Evolutionary conservation across 2,797 vertebrate species (phyloP).

Genomic region (Pseudocheirus occidentalis): DNA sequence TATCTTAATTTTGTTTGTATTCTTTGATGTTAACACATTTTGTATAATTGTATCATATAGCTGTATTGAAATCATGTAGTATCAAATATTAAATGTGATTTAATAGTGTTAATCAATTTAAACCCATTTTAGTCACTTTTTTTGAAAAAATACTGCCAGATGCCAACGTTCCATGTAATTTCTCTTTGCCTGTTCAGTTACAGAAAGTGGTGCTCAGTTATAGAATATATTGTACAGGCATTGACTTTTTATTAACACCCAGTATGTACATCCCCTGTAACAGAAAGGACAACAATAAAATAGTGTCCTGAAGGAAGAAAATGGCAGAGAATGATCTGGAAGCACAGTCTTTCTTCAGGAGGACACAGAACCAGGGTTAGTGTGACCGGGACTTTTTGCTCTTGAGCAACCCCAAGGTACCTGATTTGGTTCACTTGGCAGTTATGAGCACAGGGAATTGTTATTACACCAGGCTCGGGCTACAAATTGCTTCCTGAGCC

Average conservation of each 20-base stretch:
- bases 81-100: slow-evolving; percentile 97
- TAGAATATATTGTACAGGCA: slow-evolving; percentile 97
- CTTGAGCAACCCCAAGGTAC: not conserved
- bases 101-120: slow-evolving; percentile 97
- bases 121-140: slow-evolving; percentile 94
- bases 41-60: slow-evolving; percentile 99
- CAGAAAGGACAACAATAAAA: slow-evolving; percentile 96
- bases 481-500: not conserved
- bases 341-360: slow-evolving; percentile 81
- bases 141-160: slow-evolving; percentile 90
- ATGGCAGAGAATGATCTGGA: slow-evolving; percentile 87
- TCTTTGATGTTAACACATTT: slow-evolving; percentile 97
- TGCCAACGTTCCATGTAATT: slow-evolving; percentile 89
- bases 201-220: slow-evolving; percentile 92
- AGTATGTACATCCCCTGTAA: slow-evolving; percentile 92
- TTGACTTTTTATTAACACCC: slow-evolving; percentile 88
- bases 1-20: slow-evolving; percentile 92
- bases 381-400: not conserved
- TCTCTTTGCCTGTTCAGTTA: slow-evolving; percentile 89
- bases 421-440: no score
- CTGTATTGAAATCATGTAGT: slow-evolving; percentile 98
- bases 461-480: not conserved
- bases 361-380: not conserved
- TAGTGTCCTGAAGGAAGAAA: slow-evolving; percentile 88
- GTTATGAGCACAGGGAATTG: no score